phyloP scores from a whole-genome alignment of 2,797 vertebrate species.

The Crocidura indochinensis region DNA sequence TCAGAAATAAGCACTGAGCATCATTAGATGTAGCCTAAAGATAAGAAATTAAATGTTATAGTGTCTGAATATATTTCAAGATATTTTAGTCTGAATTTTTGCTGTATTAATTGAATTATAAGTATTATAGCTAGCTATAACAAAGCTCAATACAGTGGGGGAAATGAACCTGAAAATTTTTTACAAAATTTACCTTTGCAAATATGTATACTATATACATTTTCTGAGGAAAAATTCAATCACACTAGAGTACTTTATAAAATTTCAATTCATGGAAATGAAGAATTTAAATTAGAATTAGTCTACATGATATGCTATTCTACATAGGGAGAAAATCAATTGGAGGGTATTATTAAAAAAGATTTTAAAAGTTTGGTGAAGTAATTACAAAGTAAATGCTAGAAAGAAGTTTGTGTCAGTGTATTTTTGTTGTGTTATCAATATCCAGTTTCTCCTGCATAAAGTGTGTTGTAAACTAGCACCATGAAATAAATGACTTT shows the following conservation, averaged over 20 bases:
- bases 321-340: neutral
- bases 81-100: neutral
- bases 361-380: conserved; percentile 21
- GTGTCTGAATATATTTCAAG: neutral
- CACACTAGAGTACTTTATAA: conserved; percentile 50
- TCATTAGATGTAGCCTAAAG: no score
- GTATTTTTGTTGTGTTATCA: conserved; percentile 61
- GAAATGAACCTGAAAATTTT: neutral
- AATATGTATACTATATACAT: neutral
- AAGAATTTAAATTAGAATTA: conserved; percentile 54
- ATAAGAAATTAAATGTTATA: neutral
- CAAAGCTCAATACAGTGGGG: neutral
- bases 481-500: conserved; percentile 64
- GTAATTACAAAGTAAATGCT: conserved; percentile 55
- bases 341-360: neutral
- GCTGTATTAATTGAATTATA: neutral
- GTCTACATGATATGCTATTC: neutral
- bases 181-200: no score
- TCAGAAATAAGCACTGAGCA: no score
- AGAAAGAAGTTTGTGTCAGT: neutral
- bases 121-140: conserved; percentile 44
- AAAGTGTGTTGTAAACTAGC: conserved; percentile 52
- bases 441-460: conserved; percentile 53
- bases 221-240: neutral
- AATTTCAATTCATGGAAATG: conserved; percentile 47